These are phyloP conservation scores for Formica exsecta DNA, from an alignment of 1,140 invertebrate genomes.

Conservation along the genomic window DNA sequence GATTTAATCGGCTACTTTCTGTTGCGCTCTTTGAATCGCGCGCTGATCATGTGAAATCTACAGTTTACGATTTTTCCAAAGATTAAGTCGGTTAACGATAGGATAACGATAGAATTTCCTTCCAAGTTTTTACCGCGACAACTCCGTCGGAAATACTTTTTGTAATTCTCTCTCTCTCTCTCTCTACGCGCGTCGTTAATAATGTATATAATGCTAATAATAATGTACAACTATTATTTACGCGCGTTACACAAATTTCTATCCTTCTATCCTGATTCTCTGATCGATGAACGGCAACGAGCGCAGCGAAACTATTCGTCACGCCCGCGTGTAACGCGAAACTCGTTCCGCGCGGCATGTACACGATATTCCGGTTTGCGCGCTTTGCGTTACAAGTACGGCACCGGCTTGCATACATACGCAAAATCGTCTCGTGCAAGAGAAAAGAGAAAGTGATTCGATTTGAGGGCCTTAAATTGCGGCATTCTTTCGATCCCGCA, in stretches of 20 bases:
- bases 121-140: constrained; percentile 31
- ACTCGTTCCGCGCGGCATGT: constrained; percentile 20
- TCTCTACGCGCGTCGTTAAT: background rate
- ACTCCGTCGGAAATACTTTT: background rate
- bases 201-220: constrained; percentile 7
- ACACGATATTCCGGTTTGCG: constrained; percentile 41
- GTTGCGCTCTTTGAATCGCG: background rate
- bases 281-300: constrained; percentile 47
- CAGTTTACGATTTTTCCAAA: background rate
- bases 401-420: background rate
- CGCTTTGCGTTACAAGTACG: background rate
- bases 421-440: constrained; percentile 50
- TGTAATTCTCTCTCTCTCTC: no score
- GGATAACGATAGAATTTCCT: constrained; percentile 2
- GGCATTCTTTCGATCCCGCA: constrained; percentile 19
- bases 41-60: background rate
- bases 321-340: constrained; percentile 37
- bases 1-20: constrained; percentile 18
- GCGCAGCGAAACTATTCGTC: background rate
- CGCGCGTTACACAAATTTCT: background rate
- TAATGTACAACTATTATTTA: background rate
- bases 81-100: background rate
- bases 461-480: constrained; percentile 41
- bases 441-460: constrained; percentile 63
- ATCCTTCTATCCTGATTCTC: background rate